Percentiles rank a stretch among this genome's conserved stretches.
Conservation (phyloP, 2,113 vertebrate species). For the Zosterops hypoxanthus region DNA sequence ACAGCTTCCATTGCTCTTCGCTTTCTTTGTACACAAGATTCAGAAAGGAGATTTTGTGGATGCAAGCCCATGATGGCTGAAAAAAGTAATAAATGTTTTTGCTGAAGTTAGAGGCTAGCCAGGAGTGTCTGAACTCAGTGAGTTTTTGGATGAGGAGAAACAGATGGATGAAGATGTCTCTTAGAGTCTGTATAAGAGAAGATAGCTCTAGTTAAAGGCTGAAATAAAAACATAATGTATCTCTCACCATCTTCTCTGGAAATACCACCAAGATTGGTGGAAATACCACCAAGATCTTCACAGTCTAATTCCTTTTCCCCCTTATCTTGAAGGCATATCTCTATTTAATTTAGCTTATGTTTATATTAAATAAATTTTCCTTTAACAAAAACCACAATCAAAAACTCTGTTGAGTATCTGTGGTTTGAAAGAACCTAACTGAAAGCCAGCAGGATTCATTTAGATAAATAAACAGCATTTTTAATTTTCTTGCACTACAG, state of each 20-base stretch:
- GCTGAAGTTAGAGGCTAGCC: background rate
- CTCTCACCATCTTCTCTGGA: background rate
- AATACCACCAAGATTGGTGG: background rate
- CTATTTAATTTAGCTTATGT: background rate
- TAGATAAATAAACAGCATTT: background rate
- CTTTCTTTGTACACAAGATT: background rate
- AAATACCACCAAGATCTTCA: background rate
- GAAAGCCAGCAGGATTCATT: background rate
- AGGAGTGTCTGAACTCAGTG: background rate
- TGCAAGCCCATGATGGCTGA: rapidly evolving
- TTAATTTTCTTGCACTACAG: background rate
- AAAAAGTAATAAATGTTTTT: background rate
- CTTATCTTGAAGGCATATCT: background rate
- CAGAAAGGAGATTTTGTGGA: background rate
- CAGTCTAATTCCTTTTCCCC: rapidly evolving
- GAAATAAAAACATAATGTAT: background rate
- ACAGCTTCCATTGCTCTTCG: background rate
- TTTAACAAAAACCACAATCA: background rate
- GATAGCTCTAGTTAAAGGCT: background rate
- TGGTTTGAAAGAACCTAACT: background rate
- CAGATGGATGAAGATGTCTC: rapidly evolving
- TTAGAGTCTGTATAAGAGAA: background rate
- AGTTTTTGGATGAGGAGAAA: background rate
- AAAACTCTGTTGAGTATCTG: background rate
- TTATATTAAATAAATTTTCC: background rate